A percentile compares a stretch with the other conserved stretches of the same genome.
Evolutionary conservation across 2,797 vertebrate genomes (phyloP).

Genomic region (Lithobates sylvaticus): DNA sequence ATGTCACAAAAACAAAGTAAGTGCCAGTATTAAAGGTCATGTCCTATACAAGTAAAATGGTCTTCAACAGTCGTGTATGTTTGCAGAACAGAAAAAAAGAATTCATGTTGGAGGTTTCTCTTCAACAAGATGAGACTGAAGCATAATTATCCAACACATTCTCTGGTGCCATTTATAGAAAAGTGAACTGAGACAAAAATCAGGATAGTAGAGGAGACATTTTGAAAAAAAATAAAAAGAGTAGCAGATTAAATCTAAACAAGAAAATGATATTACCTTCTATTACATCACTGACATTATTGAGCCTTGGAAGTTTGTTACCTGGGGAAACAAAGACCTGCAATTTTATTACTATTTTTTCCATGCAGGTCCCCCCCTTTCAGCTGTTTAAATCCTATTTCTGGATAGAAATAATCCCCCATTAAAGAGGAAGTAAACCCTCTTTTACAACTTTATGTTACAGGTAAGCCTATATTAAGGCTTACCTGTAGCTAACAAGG

Average conservation of each 20-base stretch:
- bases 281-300: not conserved
- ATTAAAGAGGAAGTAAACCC: no score
- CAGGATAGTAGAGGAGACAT: not conserved
- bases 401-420: no score
- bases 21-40: constrained; percentile 64
- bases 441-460: no score
- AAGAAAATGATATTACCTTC: not conserved
- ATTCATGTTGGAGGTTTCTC: not conserved
- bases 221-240: not conserved
- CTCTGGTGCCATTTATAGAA: not conserved
- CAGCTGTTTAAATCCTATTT: no score
- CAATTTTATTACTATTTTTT: no score
- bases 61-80: not conserved
- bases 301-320: no score
- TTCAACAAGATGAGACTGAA: not conserved
- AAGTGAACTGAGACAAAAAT: not conserved
- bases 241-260: not conserved
- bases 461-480: no score
- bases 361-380: no score
- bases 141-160: not conserved
- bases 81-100: not conserved
- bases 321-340: no score
- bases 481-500: no score
- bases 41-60: constrained; percentile 34
- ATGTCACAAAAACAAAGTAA: constrained; percentile 48